These are phyloP conservation scores for Hecatera dysodea DNA, from an alignment of 2,888 invertebrate species.

Conservation along the genomic window DNA sequence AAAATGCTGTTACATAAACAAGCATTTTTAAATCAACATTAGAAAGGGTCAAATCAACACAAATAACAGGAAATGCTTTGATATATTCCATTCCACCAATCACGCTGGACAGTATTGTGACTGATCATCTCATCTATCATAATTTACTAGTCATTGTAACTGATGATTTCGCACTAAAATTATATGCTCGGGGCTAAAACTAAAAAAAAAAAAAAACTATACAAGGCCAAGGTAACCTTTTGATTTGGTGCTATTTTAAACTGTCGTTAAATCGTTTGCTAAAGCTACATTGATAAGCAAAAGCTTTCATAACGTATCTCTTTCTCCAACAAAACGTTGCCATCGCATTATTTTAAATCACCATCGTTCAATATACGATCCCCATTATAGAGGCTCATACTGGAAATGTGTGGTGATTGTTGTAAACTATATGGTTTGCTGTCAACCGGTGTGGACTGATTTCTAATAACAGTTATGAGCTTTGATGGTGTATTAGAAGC, in stretches of 20 bases:
- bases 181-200: not conserved
- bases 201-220: not conserved
- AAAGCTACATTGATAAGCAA: not conserved
- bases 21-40: not conserved
- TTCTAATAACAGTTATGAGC: constrained; percentile 53
- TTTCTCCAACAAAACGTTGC: constrained; percentile 26
- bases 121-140: constrained; percentile 13
- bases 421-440: constrained; percentile 41
- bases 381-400: constrained; percentile 31
- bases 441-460: constrained; percentile 37
- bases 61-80: constrained; percentile 22
- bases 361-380: constrained; percentile 33
- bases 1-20: not conserved
- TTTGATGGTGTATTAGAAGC: constrained; percentile 4
- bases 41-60: not conserved
- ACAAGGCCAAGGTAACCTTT: not conserved
- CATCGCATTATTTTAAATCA: constrained; percentile 49
- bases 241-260: not conserved
- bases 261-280: not conserved
- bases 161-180: constrained; percentile 9
- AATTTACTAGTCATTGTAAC: constrained; percentile 19
- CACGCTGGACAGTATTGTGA: constrained; percentile 3
- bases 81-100: constrained; percentile 6
- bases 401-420: constrained; percentile 49
- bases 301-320: constrained; percentile 5